These are phyloP conservation scores for Spea bombifrons DNA, from an alignment of 2,113 vertebrate genomes.

Conservation along the genomic window DNA sequence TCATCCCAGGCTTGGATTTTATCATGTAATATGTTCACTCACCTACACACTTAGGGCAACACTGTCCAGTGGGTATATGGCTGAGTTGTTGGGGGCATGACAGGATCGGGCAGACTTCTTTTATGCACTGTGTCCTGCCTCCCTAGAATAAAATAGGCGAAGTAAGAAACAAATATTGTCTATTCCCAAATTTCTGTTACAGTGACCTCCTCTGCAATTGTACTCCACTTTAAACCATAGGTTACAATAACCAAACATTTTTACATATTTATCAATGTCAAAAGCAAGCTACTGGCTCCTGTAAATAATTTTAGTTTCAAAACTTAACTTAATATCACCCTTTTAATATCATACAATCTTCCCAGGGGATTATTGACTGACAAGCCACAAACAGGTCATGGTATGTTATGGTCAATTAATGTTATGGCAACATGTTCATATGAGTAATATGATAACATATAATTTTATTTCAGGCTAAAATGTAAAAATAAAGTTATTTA, in stretches of 20 bases:
- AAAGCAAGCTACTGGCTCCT: background rate
- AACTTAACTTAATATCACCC: background rate
- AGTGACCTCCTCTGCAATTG: background rate
- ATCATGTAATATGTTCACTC: slow-evolving; percentile 54
- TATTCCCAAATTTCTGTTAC: background rate
- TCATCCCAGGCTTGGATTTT: background rate
- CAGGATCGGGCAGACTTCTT: slow-evolving; percentile 89
- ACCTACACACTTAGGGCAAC: slow-evolving; percentile 92
- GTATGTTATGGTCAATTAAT: background rate
- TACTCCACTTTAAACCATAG: background rate
- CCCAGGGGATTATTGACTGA: background rate
- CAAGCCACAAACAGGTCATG: background rate
- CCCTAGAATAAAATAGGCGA: slow-evolving; percentile 71
- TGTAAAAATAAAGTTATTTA: background rate
- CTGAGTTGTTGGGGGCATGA: slow-evolving; percentile 93
- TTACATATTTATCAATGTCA: background rate
- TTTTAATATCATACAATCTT: background rate
- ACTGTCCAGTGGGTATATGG: slow-evolving; percentile 82
- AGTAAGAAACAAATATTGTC: slow-evolving; percentile 48
- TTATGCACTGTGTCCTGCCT: slow-evolving; percentile 83
- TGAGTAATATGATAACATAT: background rate
- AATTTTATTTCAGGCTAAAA: too few relatives aligned
- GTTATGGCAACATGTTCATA: background rate
- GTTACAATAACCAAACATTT: background rate
- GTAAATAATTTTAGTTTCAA: background rate